These are phyloP conservation scores for Notodonta dromedarius DNA, from an alignment of 2,888 invertebrate genomes.

Conservation along the genomic window DNA sequence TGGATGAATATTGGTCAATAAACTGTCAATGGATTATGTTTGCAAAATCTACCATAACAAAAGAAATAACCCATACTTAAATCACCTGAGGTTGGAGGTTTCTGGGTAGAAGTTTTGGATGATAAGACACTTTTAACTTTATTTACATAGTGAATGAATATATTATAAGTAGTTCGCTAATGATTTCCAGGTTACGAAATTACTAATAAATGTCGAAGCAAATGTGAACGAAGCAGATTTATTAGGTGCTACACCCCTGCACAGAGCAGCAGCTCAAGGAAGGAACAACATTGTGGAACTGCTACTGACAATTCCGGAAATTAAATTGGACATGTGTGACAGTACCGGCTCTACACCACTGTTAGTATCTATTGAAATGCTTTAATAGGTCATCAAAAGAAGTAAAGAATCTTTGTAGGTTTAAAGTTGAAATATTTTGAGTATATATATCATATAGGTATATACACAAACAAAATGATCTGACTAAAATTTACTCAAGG, in stretches of 20 bases:
- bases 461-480: background rate
- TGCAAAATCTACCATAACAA: too few species aligned
- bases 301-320: conserved; percentile 83
- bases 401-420: too few species aligned
- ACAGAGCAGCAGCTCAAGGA: conserved; percentile 89
- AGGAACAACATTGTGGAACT: conserved; percentile 85
- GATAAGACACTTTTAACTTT: too few species aligned
- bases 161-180: background rate
- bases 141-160: too few species aligned
- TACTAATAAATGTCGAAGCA: conserved; percentile 87
- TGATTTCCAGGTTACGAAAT: conserved; percentile 85
- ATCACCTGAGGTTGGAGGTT: too few species aligned
- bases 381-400: too few species aligned
- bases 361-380: conserved; percentile 68
- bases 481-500: background rate
- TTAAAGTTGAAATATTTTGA: too few species aligned
- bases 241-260: conserved; percentile 89
- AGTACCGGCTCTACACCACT: conserved; percentile 90
- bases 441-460: too few species aligned
- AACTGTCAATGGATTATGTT: too few species aligned
- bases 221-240: conserved; percentile 88
- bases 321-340: conserved; percentile 86
- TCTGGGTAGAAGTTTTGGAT: too few species aligned
- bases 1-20: too few species aligned
- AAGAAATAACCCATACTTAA: too few species aligned